Base-by-base conservation (phyloP, 2,888 invertebrate species). In the Pilophorus perplexus region DNA sequence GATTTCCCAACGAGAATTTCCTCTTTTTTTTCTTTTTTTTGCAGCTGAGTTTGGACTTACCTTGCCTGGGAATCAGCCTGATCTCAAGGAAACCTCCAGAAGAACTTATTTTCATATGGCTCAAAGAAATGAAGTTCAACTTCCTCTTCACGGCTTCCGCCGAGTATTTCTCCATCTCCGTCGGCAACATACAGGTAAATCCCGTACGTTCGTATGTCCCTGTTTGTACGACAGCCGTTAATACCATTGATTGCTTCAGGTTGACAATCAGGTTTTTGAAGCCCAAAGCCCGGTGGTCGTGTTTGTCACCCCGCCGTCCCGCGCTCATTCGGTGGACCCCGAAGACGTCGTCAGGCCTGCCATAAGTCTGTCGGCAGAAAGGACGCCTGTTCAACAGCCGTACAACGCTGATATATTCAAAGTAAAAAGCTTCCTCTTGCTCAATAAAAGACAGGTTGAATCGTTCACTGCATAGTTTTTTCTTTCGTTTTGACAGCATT, bases 401-500 rank as follows among this genome's bases (percentile, higher is more conserved):
- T 75, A 82, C 76, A 90, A 94, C 79, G 93, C 94, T 1, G 86
- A 90, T 71, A 93, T 93, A 75, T 93, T 91, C 79, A 88, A 90
- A 78, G 85, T 85, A 75, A n/a, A n/a, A n/a, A n/a, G n/a, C n/a
- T 38, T 6, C 38, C 14, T 38, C 3, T 38, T n/a, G n/a, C n/a
- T n/a, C 38, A 38, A 6, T 38, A 14, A 3, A 3, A 6, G 38
- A 6, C 14, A 6, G 6, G n/a, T 38, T 12, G 12, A 2, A 14
- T 3, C n/a, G 38, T 3, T 2, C 6, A 38, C 38, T 8, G 6
- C n/a, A n/a, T n/a, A 12, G 8, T 64, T 5, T 57, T 71, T n/a
- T n/a, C n/a, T n/a, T n/a, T n/a, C 12, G 6, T 1, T 44, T 66
- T 77, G 78, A 67, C 75, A 85, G 80, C 89, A 93, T 77, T 79